Base-by-base conservation (phyloP, 2,888 invertebrate genomes). In the Dryobotodes eremita region DNA sequence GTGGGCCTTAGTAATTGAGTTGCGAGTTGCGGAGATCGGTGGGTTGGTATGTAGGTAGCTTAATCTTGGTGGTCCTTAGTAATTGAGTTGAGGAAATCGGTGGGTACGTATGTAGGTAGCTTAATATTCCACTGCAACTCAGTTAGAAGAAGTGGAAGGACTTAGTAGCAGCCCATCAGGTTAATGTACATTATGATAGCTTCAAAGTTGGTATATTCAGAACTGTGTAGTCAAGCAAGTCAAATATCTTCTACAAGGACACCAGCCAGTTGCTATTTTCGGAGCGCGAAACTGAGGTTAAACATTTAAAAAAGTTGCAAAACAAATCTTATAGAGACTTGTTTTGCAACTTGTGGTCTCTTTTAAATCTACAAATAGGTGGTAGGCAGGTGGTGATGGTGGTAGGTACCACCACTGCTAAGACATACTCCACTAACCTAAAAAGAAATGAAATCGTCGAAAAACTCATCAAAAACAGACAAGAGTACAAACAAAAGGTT, bases 401-500 rank as follows among this genome's bases (percentile, higher is more conserved):
- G n/a, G n/a, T 5, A 42, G 42, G 31, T 59, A 31, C 26, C 26
- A 15, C 13, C 6, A 59, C 13, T 59, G 26, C 13, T n/a, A 15
- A 13, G 15, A 59, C 7, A 15, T 26, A 26, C 26, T 17, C 26
- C 26, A 17, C 2, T 59, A 59, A 59, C 17, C 17, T 7, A 31
- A 31, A 26, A 59, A 26, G 15, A 26, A 61, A 61, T 31, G 15
- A 15, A 59, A 31, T 61, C 62, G 70, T 61, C 36, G n/a, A 70
- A 75, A 76, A 75, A 42, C 70, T 74, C 26, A 61, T 74, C 55
- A 75, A 72, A 83, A 85, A 57, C 57, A 80, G 69, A 77, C 73
- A 62, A 64, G 13, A 50, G 26, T 66, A 26, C 77, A 84, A 84
- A 86, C 75, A 85, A 86, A 73, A 42, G n/a, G 36, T 62, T 77